Base-by-base conservation (phyloP, 1,140 invertebrate genomes). In the Drosophila burlai region DNA sequence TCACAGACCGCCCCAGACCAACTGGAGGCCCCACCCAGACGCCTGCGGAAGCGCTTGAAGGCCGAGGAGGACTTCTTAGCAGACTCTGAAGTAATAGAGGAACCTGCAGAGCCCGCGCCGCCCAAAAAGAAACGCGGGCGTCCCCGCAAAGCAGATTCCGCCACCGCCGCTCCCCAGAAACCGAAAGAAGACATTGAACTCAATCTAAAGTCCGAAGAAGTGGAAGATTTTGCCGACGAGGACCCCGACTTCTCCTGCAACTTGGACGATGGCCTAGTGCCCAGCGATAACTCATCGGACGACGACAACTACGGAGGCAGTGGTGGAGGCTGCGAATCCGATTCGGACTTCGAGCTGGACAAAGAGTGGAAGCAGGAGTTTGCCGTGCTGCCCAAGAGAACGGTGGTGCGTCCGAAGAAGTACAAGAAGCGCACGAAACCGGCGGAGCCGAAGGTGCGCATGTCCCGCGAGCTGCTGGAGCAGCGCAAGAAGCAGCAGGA, bases 401-500 rank as follows among this genome's bases (percentile, higher is more conserved):
- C 83, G 7, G 72, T 84, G 18, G 78, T 91, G 24, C 79, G 85
- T 2, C 91, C 91, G 9, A 92, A 92, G 50, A 92, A 92, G 52
- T 92, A 92, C 65, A 86, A 87, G 46, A 92, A 92, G 43, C 73
- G 91, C 1, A 49, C 74, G 50, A 92, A 92, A 69, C 87, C 84
- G 6, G 49, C 77, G 0, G 82, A 86, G 40, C 82, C 91, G 10
- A 91, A 85, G 43, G 89, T 91, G 29, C 87, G 91, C 16, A 91
- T 91, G 87, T 79, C 84, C 1, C 66, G 83, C 1, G 91, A 92
- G 10, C 65, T 90, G 50, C 63, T 92, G 31, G 91, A 92, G 52
- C 83, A 85, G 38, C 78, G 89, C 26, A 84, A 86, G 26, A 87
- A 85, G n/a, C 91, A 92, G 34, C 91, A 92, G 58, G 87, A 86